Base-by-base conservation (phyloP, 2,888 invertebrate genomes). In the Ecliptopera silaceata region DNA sequence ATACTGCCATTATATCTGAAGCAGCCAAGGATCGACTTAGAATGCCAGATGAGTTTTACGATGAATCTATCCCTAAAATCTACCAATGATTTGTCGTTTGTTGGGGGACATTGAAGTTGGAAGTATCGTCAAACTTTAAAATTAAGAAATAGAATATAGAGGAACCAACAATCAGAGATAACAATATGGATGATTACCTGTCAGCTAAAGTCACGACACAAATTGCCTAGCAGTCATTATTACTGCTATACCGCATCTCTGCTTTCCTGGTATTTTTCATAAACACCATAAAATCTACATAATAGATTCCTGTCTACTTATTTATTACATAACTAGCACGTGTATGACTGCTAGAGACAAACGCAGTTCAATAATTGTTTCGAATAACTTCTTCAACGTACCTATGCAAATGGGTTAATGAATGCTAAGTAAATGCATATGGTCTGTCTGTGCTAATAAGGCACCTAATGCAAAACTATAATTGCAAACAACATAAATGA, bases 331-430 rank as follows among this genome's bases (percentile, higher is more conserved):
- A 15, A 50, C 20, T 22, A n/a, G 31, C 63, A 63, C 56, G 63
- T 59, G 59, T 52, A 18, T 6, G 10, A n/a, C 17, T 34, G 3
- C 13, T 6, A 45, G 18, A 31, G 52, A 39, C 26, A 50, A 48
- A 56, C 61, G 56, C 47, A 50, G 51, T 49, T 47, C 6, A 47
- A 48, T 52, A 44, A 51, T 54, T 41, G 52, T 52, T 36, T 36
- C 4, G 36, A 55, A 29, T 59, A 52, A 61, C 52, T 51, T 60
- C 56, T 55, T 49, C 26, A 53, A 51, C 47, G 17, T 55, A 51
- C 47, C 13, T 55, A 62, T 60, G 66, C 54, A 62, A 63, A 64
- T 65, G 53, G 56, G 51, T 38, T 55, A 59, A 63, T 61, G n/a
- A 22, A 54, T 59, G 44, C 31, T 43, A 49, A 46, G 29, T 46